Conservation (phyloP, 2,113 vertebrate genomes). For the Ammodytes marinus region DNA sequence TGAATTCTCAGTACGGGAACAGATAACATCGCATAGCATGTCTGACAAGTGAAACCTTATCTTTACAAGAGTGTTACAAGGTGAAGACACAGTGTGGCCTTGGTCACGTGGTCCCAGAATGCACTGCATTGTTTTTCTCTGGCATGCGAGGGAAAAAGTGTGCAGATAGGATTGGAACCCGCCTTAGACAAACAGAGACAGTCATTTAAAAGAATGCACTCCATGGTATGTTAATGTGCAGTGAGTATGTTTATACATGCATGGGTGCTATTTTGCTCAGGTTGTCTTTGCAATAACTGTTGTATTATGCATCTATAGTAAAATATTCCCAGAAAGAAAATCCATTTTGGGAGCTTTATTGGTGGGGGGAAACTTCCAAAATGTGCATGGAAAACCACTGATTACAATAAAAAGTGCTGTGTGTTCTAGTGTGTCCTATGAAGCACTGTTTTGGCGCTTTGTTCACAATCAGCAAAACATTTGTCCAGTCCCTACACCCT, state of each 20-base stretch:
- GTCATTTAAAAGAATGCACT: background rate
- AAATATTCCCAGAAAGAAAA: too few relatives aligned
- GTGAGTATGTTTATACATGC: background rate
- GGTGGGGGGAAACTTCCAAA: background rate
- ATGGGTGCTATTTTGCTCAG: background rate
- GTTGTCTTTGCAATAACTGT: background rate
- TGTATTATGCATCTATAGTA: too few relatives aligned
- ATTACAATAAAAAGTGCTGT: background rate
- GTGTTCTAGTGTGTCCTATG: background rate
- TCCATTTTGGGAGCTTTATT: too few relatives aligned
- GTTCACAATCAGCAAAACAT: constrained; percentile 11
- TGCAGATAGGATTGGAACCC: background rate
- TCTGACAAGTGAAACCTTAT: constrained; percentile 11
- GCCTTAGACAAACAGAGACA: constrained; percentile 42
- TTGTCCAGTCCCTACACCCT: background rate
- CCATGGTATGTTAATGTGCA: background rate
- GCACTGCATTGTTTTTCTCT: background rate
- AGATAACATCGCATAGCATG: constrained; percentile 5
- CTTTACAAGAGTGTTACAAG: background rate
- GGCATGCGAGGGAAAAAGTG: background rate
- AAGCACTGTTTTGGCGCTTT: background rate
- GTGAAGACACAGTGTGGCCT: constrained; percentile 23
- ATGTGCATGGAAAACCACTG: background rate
- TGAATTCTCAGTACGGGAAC: background rate
- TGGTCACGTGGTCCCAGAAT: background rate